A percentile compares a stretch with the other conserved stretches of the same genome.
phyloP scores from a whole-genome alignment of 2,113 vertebrate genomes.

The Oncorhynchus kisutch region DNA sequence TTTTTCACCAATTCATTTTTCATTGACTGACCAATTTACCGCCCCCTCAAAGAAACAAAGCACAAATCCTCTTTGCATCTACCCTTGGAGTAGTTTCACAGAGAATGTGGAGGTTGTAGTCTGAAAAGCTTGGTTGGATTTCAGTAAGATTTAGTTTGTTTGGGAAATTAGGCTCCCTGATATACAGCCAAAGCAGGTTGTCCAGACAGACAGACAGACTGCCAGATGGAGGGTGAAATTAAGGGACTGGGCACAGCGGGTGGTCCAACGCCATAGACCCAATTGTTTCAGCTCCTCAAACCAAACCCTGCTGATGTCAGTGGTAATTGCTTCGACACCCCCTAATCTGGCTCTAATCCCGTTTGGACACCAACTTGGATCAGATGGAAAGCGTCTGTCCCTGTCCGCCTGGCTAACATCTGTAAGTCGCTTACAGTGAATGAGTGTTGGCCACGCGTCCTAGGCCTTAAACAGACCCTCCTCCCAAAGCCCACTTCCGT shows the following conservation, averaged over 20 bases:
- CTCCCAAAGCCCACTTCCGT: slow-evolving; percentile 23
- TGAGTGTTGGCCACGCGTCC: slow-evolving; percentile 4
- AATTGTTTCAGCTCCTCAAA: not conserved
- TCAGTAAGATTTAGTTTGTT: not conserved
- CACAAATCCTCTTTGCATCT: too few species aligned
- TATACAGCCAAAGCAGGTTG: not conserved
- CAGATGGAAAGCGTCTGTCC: slow-evolving; percentile 50
- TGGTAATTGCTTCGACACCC: slow-evolving; percentile 65
- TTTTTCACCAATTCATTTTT: slow-evolving; percentile 69
- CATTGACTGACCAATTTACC: slow-evolving; percentile 42
- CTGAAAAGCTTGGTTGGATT: not conserved
- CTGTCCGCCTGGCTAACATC: slow-evolving; percentile 35
- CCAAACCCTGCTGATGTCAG: slow-evolving; percentile 52
- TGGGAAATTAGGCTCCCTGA: not conserved
- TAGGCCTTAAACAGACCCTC: not conserved
- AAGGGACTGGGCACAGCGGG: slow-evolving; percentile 19
- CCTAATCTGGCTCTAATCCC: slow-evolving; percentile 61
- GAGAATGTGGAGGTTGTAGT: not conserved
- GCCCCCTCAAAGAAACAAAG: too few species aligned
- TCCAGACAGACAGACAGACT: not conserved
- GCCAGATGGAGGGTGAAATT: slow-evolving; percentile 58
- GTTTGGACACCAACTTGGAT: slow-evolving; percentile 61
- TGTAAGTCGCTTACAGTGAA: slow-evolving; percentile 26
- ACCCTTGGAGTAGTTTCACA: too few species aligned
- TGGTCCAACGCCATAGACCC: slow-evolving; percentile 6